These are phyloP conservation scores for Zaprionus lineosus DNA, from an alignment of 2,888 invertebrate genomes.

Conservation along the genomic window DNA sequence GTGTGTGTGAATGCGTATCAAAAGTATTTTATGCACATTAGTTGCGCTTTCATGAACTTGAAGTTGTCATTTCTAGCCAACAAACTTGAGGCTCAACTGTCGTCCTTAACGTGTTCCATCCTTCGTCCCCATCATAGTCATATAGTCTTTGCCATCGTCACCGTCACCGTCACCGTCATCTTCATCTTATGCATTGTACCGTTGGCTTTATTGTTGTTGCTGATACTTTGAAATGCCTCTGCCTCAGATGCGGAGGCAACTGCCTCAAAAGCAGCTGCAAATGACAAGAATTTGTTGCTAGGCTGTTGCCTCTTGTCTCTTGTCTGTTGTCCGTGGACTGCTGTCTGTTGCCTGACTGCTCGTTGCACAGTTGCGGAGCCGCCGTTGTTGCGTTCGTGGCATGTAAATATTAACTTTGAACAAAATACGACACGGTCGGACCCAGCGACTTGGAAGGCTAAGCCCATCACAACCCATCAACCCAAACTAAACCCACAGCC, in stretches of 20 bases:
- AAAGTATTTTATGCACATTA: constrained; percentile 77
- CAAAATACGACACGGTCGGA: constrained; percentile 64
- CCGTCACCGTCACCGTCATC: neutral
- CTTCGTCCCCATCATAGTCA: too few species aligned
- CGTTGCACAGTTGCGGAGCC: constrained; percentile 19
- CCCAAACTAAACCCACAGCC: neutral
- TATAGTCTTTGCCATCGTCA: neutral
- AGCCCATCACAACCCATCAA: constrained; percentile 14
- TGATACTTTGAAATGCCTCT: constrained; percentile 34
- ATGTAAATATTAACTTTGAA: constrained; percentile 75
- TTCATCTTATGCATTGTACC: constrained; percentile 30
- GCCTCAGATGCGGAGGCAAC: constrained; percentile 29
- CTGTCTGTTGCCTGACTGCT: too few species aligned
- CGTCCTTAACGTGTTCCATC: constrained; percentile 1
- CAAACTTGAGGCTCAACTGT: constrained; percentile 61
- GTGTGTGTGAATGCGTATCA: constrained; percentile 39
- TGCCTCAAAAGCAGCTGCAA: constrained; percentile 65
- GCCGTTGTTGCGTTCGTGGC: constrained; percentile 54
- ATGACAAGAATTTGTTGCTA: constrained; percentile 74
- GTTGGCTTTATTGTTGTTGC: constrained; percentile 17
- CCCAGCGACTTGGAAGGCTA: constrained; percentile 50
- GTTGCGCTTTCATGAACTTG: constrained; percentile 77
- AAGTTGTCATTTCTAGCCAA: constrained; percentile 74
- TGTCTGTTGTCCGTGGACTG: constrained; percentile 6
- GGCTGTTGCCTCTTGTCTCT: constrained; percentile 20